Evolutionary conservation across 2,113 vertebrate genomes (phyloP).

Genomic region (Elephantulus edwardii): DNA sequence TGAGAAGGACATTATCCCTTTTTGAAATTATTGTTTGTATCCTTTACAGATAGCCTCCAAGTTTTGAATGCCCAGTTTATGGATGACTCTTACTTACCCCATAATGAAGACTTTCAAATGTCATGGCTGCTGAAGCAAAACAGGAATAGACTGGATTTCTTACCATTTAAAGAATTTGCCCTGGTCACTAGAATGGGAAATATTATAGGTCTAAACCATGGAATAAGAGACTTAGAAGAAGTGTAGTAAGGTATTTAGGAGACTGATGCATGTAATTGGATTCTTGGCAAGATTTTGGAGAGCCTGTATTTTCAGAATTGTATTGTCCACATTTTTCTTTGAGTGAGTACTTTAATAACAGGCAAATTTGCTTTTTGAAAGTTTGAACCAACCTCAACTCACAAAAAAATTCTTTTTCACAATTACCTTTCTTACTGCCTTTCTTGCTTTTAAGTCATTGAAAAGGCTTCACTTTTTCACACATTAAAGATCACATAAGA

Average conservation of each 20-base stretch:
- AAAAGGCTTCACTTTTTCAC: neutral
- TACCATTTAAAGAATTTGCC: neutral
- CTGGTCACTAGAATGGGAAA: neutral
- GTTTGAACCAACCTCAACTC: neutral
- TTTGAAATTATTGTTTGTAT: neutral
- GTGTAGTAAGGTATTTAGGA: neutral
- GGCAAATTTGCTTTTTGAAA: neutral
- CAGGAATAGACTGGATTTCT: neutral
- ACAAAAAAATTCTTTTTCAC: no score
- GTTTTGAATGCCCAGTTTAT: neutral
- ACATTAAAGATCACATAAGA: neutral
- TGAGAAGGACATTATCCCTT: neutral
- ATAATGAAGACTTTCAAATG: neutral
- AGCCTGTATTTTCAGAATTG: neutral
- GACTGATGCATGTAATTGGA: neutral
- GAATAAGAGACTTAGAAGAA: neutral
- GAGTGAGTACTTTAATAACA: neutral
- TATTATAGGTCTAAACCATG: neutral
- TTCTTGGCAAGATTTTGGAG: neutral
- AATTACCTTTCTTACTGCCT: no score
- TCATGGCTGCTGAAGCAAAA: neutral
- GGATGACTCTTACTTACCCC: neutral
- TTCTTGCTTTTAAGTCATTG: neutral
- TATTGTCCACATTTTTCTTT: neutral
- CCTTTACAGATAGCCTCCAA: neutral